Conservation (phyloP, 2,888 invertebrate species). For the Drosophila mimica region DNA sequence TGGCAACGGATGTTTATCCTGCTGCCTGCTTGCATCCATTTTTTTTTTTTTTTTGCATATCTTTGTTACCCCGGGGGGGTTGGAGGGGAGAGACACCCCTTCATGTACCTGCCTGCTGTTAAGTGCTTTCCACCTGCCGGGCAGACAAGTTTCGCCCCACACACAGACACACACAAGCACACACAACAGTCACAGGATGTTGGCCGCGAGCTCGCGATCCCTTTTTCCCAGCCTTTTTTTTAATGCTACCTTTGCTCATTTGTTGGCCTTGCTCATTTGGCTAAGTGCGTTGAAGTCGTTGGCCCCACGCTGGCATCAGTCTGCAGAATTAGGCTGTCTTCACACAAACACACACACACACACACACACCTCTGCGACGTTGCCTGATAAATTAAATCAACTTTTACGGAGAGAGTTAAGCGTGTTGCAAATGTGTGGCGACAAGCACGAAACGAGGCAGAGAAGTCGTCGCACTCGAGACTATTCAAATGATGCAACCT, state of each 20-base stretch:
- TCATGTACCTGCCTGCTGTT: constrained; percentile 33
- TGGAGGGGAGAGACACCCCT: background rate
- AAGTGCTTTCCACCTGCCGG: constrained; percentile 74
- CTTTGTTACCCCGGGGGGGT: constrained; percentile 26
- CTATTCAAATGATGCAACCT: constrained; percentile 47
- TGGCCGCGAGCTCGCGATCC: constrained; percentile 25
- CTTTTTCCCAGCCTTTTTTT: constrained; percentile 9
- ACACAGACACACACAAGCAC: constrained; percentile 17
- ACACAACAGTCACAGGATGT: constrained; percentile 53
- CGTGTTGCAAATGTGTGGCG: constrained; percentile 25
- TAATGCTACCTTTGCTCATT: constrained; percentile 69
- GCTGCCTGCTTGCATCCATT: constrained; percentile 29
- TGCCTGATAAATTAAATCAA: constrained; percentile 66
- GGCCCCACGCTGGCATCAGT: constrained; percentile 44
- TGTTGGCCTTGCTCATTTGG: constrained; percentile 77
- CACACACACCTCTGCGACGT: background rate
- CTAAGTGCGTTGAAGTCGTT: constrained; percentile 81
- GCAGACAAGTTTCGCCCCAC: constrained; percentile 50
- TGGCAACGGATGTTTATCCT: constrained; percentile 52
- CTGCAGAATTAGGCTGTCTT: constrained; percentile 69
- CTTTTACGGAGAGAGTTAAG: constrained; percentile 38
- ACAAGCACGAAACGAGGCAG: constrained; percentile 9
- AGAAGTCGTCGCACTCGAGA: constrained; percentile 58
- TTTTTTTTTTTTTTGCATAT: constrained; percentile 43
- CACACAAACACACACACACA: background rate